A percentile compares a stretch with the other conserved stretches of the same genome.
phyloP scores from a whole-genome alignment of 92 coral and sea anemone species.

The Porites evermanni region DNA sequence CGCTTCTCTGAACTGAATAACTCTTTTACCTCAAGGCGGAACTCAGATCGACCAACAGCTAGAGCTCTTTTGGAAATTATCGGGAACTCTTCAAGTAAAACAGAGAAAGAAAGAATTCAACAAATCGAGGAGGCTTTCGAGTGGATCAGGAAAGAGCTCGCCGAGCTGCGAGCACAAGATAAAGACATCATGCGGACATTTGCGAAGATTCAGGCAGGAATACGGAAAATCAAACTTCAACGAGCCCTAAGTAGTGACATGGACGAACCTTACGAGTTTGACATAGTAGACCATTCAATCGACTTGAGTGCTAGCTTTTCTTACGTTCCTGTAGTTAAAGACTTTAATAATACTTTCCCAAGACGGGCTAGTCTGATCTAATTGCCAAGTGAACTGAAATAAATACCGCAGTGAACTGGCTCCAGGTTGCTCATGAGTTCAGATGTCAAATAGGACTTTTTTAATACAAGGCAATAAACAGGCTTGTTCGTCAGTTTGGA shows the following conservation, averaged over 20 bases:
- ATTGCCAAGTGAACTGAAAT: not conserved
- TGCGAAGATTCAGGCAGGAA: conserved; percentile 87
- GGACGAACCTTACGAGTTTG: conserved; percentile 45
- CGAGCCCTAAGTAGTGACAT: conserved; percentile 48
- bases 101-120: conserved; percentile 76
- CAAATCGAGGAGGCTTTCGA: conserved; percentile 80
- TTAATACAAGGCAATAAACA: not conserved
- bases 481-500: not conserved
- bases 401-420: not conserved
- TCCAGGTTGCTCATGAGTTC: not conserved
- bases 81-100: conserved; percentile 64
- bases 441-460: not conserved
- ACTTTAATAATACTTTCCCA: conserved; percentile 14
- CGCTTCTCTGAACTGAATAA: conserved; percentile 31
- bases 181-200: conserved; percentile 92
- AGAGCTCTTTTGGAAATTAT: conserved; percentile 65
- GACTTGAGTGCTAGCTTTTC: conserved; percentile 42
- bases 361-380: conserved; percentile 46
- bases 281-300: conserved; percentile 8
- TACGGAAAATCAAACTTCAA: conserved; percentile 80
- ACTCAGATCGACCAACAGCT: conserved; percentile 56
- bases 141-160: conserved; percentile 85
- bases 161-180: conserved; percentile 87
- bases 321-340: conserved; percentile 35
- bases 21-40: not conserved